Base-by-base conservation (phyloP, 2,797 vertebrate genomes). In the Mus minutoides region DNA sequence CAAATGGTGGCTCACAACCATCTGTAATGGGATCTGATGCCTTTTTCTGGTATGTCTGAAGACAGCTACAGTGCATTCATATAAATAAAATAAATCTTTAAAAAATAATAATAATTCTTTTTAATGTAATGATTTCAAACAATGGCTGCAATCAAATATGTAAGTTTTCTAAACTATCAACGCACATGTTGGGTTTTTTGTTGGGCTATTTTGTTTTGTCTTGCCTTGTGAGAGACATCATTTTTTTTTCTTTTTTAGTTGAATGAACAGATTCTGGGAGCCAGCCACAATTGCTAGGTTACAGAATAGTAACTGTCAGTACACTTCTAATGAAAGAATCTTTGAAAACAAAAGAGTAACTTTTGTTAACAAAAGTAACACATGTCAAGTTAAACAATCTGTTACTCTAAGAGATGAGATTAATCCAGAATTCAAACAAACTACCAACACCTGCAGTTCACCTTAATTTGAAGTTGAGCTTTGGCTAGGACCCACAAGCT, bases 211-310 rank as follows among this genome's bases (percentile, higher is more conserved):
- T 84, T 64, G 16, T 64, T 83, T 84, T 62, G 37, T 43, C 60
- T 60, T 83, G 37, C 56, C 83, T 49, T n/a, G 31, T 64, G 43
- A 67, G 21, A 34, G 60, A 64, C 83, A 64, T 67, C 29, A 49
- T 85, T 85, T 85, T 67, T 85, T 67, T 11, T 85, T 67, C 40
- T 67, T 52, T 52, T 64, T 85, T 31, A 67, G 43, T n/a, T 85
- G 83, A 69, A 85, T 67, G 43, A 96, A 77, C 75, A 93, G 62
- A 52, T 49, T 85, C 62, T 85, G 43, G 62, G 62, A 85, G 83
- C 31, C 29, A 64, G 40, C 43, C 29, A 43, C 62, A 85, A 52
- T 22, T 67, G 37, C 60, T 84, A 19, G 43, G 19, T 62, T 85
- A 85, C 43, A 85, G 46, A 85, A 69, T 49, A 67, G 43, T 67